Percentiles rank a stretch among this genome's conserved stretches.
Conservation (phyloP, 2,113 vertebrate genomes). For the Eudorcas thomsonii region DNA sequence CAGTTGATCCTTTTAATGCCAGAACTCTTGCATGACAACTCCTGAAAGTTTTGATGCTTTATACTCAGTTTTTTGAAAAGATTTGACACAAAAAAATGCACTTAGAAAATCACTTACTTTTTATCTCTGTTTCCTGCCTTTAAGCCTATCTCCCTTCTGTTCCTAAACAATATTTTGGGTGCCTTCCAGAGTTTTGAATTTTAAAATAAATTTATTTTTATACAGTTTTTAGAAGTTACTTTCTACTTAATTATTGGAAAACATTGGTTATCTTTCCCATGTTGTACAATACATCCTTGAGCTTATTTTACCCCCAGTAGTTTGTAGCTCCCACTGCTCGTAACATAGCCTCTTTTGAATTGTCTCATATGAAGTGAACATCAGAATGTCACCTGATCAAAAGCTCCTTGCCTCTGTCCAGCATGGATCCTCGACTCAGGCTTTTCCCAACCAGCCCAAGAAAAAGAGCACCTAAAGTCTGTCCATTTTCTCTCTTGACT, state of each 20-base stretch:
- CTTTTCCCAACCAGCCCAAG: not conserved
- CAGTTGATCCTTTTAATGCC: not conserved
- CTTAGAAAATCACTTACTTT: not conserved
- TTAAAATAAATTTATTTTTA: not conserved
- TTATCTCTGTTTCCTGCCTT: not conserved
- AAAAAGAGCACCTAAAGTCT: accelerated
- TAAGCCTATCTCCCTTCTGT: not conserved
- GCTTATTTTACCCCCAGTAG: not conserved
- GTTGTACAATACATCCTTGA: not conserved
- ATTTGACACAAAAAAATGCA: not conserved
- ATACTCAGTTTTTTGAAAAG: not conserved
- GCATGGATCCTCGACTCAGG: not conserved
- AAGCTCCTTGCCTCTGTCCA: not conserved
- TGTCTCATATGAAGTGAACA: not conserved
- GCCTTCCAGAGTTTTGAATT: not conserved
- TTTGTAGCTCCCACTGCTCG: not conserved
- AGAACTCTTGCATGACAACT: not conserved
- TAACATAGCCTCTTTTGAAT: not conserved
- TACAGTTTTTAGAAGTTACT: not conserved
- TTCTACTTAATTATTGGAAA: not conserved
- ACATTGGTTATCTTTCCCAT: not conserved
- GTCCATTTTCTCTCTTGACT: not conserved
- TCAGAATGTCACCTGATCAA: not conserved
- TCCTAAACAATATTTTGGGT: not conserved
- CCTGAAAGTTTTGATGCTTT: not conserved